These are phyloP conservation scores for Drepana falcataria DNA, from an alignment of 2,888 invertebrate genomes.

Conservation along the genomic window DNA sequence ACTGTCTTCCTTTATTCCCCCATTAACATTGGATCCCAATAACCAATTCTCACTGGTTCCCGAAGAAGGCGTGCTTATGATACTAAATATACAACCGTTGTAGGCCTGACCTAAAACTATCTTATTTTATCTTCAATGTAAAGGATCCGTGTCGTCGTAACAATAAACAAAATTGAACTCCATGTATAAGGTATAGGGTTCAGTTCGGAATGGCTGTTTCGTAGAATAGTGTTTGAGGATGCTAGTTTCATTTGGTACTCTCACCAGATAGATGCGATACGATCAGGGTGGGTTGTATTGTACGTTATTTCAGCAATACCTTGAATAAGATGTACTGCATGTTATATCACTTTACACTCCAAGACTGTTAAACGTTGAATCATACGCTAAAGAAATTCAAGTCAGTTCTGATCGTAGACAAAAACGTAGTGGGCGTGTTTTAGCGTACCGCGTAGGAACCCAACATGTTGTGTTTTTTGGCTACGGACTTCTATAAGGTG, in stretches of 20 bases:
- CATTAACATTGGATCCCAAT: slow-evolving; percentile 32
- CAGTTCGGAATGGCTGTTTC: slow-evolving; percentile 10
- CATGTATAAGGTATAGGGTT: slow-evolving; percentile 14
- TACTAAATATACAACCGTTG: slow-evolving; percentile 45
- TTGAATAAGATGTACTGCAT: slow-evolving; percentile 29
- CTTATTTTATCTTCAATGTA: slow-evolving; percentile 61
- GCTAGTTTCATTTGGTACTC: slow-evolving; percentile 27
- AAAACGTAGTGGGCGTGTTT: too few species aligned
- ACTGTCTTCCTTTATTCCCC: slow-evolving; percentile 21
- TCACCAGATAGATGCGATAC: slow-evolving; percentile 40
- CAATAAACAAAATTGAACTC: slow-evolving; percentile 24
- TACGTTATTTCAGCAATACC: slow-evolving; percentile 49
- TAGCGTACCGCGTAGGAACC: too few species aligned
- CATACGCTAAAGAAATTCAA: too few species aligned
- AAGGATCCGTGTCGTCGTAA: slow-evolving; percentile 22
- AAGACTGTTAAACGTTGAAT: too few species aligned
- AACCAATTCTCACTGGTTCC: slow-evolving; percentile 39
- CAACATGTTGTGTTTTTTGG: too few species aligned
- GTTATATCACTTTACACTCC: slow-evolving; percentile 25
- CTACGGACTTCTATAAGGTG: too few species aligned
- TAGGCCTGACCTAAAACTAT: slow-evolving; percentile 64
- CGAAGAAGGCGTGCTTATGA: slow-evolving; percentile 28
- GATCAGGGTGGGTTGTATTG: slow-evolving; percentile 49
- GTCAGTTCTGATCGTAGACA: too few species aligned
- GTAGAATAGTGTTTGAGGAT: slow-evolving; percentile 23